Conservation (phyloP, 2,888 invertebrate genomes). For the Eilema depressum region DNA sequence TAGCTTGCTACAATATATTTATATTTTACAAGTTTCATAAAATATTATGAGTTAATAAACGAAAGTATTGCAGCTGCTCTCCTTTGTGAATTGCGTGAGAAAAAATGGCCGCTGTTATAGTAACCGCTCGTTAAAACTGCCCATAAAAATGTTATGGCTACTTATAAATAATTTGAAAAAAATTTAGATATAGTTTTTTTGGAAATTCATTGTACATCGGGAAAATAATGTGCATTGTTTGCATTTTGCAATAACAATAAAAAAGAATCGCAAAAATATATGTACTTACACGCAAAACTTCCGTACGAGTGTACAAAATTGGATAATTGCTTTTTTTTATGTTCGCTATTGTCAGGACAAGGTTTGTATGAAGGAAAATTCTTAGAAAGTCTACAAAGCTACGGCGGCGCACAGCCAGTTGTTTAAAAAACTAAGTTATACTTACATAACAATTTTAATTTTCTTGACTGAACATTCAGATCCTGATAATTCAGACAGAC, state of each 20-base stretch:
- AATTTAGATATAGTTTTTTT: background rate
- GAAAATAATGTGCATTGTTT: background rate
- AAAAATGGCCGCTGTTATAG: background rate
- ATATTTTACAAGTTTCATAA: constrained; percentile 15
- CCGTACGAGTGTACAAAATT: too few relatives aligned
- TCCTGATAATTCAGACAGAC: too few relatives aligned
- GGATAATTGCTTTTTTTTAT: too few relatives aligned
- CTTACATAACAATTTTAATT: too few relatives aligned
- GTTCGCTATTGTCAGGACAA: too few relatives aligned
- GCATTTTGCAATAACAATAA: background rate
- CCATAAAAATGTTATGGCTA: constrained; percentile 4
- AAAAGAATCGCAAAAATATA: background rate
- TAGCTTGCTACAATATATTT: constrained; percentile 17
- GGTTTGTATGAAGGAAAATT: too few relatives aligned
- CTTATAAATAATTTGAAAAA: background rate
- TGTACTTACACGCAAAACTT: too few relatives aligned
- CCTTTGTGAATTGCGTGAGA: constrained; percentile 6
- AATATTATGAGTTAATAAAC: constrained; percentile 10
- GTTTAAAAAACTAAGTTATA: too few relatives aligned
- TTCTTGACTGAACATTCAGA: too few relatives aligned
- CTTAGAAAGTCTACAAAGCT: too few relatives aligned
- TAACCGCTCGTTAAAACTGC: background rate
- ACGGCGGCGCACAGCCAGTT: too few relatives aligned
- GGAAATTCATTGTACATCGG: background rate
- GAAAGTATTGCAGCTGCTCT: background rate